Conservation (phyloP, 2,888 invertebrate species). For the Conops quadrifasciatus region DNA sequence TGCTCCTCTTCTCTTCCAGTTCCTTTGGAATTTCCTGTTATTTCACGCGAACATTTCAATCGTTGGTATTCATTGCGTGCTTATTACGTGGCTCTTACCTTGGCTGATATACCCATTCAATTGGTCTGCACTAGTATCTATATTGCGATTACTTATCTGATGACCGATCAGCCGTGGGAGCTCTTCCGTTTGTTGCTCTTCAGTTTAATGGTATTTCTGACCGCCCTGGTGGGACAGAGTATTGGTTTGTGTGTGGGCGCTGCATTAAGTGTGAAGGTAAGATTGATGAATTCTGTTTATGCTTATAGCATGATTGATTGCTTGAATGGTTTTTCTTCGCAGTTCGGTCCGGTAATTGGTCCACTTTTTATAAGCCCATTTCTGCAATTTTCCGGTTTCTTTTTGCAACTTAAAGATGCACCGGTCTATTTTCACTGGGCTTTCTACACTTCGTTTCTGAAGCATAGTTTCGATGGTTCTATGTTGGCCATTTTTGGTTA, state of each 20-base stretch:
- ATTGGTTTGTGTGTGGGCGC: slow-evolving; percentile 88
- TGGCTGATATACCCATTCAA: slow-evolving; percentile 85
- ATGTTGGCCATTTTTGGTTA: slow-evolving; percentile 85
- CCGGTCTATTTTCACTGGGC: slow-evolving; percentile 82
- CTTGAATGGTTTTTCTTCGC: slow-evolving; percentile 42
- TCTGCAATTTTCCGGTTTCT: slow-evolving; percentile 91
- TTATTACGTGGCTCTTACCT: slow-evolving; percentile 80
- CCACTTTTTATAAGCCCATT: slow-evolving; percentile 89
- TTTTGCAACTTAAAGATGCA: slow-evolving; percentile 83
- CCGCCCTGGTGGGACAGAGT: slow-evolving; percentile 86
- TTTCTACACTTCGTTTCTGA: slow-evolving; percentile 87
- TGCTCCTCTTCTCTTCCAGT: slow-evolving; percentile 67
- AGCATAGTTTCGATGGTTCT: slow-evolving; percentile 87
- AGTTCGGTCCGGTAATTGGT: slow-evolving; percentile 91
- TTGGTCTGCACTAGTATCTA: slow-evolving; percentile 78
- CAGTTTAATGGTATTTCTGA: slow-evolving; percentile 76
- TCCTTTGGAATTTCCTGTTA: slow-evolving; percentile 82
- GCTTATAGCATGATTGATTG: neutral
- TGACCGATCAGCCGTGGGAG: slow-evolving; percentile 89
- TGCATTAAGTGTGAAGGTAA: slow-evolving; percentile 79
- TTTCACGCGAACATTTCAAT: slow-evolving; percentile 85
- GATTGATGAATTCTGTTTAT: slow-evolving; percentile 30
- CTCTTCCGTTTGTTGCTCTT: slow-evolving; percentile 75
- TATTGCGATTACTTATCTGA: slow-evolving; percentile 80
- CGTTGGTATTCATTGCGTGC: slow-evolving; percentile 88